phyloP scores from a whole-genome alignment of 2,888 invertebrate genomes.

The Aspidiotus rigidus region DNA sequence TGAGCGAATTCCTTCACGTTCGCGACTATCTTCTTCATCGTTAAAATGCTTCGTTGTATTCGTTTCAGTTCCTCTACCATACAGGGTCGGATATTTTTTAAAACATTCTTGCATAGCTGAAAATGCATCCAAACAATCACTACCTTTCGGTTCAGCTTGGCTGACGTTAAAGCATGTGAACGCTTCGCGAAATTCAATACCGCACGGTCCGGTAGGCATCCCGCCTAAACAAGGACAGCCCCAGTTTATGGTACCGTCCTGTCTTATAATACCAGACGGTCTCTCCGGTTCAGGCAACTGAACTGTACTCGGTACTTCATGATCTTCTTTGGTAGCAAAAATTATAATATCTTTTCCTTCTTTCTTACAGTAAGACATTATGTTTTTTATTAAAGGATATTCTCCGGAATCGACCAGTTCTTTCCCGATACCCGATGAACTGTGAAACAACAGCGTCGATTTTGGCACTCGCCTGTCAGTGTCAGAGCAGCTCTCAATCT shows the following conservation, averaged over 20 bases:
- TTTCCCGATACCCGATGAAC: conserved; percentile 49
- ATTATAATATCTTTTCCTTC: conserved; percentile 72
- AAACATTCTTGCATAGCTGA: conserved; percentile 86
- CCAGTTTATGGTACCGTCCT: conserved; percentile 90
- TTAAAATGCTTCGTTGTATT: no score
- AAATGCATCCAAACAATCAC: conserved; percentile 85
- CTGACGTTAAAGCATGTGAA: conserved; percentile 93
- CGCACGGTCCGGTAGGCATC: conserved; percentile 96
- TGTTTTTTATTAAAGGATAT: background rate
- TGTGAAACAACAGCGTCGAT: conserved; percentile 47
- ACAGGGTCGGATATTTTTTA: conserved; percentile 73
- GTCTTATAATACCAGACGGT: conserved; percentile 68
- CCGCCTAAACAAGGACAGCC: conserved; percentile 93
- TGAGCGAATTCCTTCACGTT: no score
- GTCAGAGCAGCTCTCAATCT: conserved; percentile 53
- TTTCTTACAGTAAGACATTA: conserved; percentile 41
- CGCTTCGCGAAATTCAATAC: conserved; percentile 82
- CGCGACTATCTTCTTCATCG: no score
- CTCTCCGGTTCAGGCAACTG: conserved; percentile 62
- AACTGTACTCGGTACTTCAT: conserved; percentile 61
- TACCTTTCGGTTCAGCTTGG: conserved; percentile 79
- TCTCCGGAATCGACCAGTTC: conserved; percentile 40
- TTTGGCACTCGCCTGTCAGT: conserved; percentile 47
- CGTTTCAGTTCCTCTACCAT: conserved; percentile 42
- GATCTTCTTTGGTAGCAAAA: conserved; percentile 71